Evolutionary conservation across 2,797 vertebrate genomes (phyloP).

Genomic region (Potorous gilbertii): DNA sequence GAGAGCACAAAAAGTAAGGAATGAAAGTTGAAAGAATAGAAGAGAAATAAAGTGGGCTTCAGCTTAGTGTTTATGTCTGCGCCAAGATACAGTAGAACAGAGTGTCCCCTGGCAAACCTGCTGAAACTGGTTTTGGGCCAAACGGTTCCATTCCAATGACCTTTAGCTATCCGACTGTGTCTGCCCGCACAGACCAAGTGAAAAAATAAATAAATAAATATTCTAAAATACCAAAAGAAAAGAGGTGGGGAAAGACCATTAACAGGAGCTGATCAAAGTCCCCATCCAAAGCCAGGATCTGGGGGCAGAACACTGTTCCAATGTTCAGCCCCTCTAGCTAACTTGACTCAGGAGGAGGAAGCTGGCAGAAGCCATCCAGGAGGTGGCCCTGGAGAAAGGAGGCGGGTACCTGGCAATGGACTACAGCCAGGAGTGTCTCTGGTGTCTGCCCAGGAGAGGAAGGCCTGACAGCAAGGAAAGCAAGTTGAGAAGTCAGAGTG

Average conservation of each 20-base stretch:
- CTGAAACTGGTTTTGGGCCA: constrained; percentile 69
- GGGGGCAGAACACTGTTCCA: constrained; percentile 51
- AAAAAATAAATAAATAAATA: constrained; percentile 74
- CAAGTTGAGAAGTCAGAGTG: not conserved
- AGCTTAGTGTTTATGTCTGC: constrained; percentile 29
- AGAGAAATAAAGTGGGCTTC: constrained; percentile 51
- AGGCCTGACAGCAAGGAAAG: not conserved
- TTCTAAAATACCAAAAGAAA: constrained; percentile 35
- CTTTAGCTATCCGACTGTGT: constrained; percentile 74
- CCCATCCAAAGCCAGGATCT: constrained; percentile 37
- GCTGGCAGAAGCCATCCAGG: not conserved
- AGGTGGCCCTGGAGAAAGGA: constrained; percentile 34
- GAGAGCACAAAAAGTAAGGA: constrained; percentile 15
- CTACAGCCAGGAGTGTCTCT: constrained; percentile 17
- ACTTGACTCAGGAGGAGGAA: constrained; percentile 56
- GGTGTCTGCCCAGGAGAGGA: not conserved
- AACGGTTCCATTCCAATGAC: constrained; percentile 64
- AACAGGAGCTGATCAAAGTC: constrained; percentile 66
- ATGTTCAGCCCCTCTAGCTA: not conserved
- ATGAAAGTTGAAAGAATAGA: constrained; percentile 34
- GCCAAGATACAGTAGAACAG: constrained; percentile 47
- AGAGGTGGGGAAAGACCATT: constrained; percentile 42
- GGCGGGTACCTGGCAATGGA: not conserved
- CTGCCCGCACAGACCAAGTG: constrained; percentile 71
- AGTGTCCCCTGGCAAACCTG: constrained; percentile 61